Percentiles rank a stretch among this genome's conserved stretches.
These are phyloP conservation scores for Miltochrista miniata DNA, from an alignment of 2,888 invertebrate species.

Conservation along the genomic window DNA sequence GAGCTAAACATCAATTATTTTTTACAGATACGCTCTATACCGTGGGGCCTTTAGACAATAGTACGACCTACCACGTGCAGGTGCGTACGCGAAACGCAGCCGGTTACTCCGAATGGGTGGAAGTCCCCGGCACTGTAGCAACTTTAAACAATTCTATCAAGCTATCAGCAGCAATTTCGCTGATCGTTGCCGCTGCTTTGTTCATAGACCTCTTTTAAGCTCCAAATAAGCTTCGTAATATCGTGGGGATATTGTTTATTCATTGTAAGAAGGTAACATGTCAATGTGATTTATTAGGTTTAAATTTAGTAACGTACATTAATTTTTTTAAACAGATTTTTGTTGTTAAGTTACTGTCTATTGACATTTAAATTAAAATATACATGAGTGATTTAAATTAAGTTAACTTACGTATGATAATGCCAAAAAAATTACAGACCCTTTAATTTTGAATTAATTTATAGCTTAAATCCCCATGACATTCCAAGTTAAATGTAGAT, in stretches of 20 bases:
- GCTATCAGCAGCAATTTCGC: slow-evolving; percentile 17
- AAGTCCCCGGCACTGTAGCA: slow-evolving; percentile 36
- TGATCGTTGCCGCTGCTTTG: slow-evolving; percentile 41
- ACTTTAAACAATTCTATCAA: slow-evolving; percentile 44
- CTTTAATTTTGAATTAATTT: slow-evolving; percentile 14
- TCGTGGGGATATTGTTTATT: slow-evolving; percentile 33
- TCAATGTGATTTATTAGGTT: not conserved
- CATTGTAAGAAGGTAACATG: not conserved
- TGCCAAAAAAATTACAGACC: slow-evolving; percentile 37
- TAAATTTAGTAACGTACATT: no score
- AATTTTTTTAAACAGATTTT: no score
- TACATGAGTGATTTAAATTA: not conserved
- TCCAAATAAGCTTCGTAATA: slow-evolving; percentile 19
- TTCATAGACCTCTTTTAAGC: slow-evolving; percentile 36
- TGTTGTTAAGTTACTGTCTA: no score
- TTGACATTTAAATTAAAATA: not conserved
- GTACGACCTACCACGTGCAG: slow-evolving; percentile 61
- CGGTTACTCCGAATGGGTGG: slow-evolving; percentile 68
- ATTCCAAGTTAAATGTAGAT: slow-evolving; percentile 53
- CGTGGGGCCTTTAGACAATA: slow-evolving; percentile 58
- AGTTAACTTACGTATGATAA: not conserved
- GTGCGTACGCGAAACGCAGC: slow-evolving; percentile 68
- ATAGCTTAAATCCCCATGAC: slow-evolving; percentile 37
- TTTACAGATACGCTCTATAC: slow-evolving; percentile 57
- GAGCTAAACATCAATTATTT: not conserved